Percentiles rank a stretch among this genome's conserved stretches.
Conservation (phyloP, 2,888 invertebrate genomes). For the Noctua fimbriata region DNA sequence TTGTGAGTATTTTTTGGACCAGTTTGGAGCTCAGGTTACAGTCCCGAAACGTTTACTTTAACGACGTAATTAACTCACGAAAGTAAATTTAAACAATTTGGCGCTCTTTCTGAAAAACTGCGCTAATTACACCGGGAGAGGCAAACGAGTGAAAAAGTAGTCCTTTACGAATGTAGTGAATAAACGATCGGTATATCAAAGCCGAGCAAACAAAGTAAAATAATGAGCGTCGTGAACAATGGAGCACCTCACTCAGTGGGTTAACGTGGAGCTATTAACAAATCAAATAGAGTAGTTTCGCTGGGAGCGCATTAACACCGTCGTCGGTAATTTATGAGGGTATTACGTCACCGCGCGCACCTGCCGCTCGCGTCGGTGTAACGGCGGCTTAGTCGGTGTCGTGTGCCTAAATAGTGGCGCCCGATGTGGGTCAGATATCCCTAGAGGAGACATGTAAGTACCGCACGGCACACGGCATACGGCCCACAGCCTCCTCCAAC, state of each 20-base stretch:
- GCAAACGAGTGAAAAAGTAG: constrained; percentile 30
- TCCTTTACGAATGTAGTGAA: constrained; percentile 37
- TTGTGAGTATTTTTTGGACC: constrained; percentile 22
- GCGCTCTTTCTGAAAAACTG: constrained; percentile 28
- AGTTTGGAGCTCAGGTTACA: constrained; percentile 27
- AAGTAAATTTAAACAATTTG: constrained; percentile 51
- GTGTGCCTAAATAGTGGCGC: constrained; percentile 48
- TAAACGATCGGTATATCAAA: constrained; percentile 55
- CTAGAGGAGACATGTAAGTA: constrained; percentile 30
- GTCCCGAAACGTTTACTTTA: constrained; percentile 46
- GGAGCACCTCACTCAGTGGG: constrained; percentile 35
- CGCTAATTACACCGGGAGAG: constrained; percentile 42
- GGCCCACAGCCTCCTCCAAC: background rate
- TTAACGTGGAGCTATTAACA: constrained; percentile 59
- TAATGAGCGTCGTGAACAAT: constrained; percentile 47
- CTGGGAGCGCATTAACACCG: constrained; percentile 62
- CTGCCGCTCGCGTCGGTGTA: constrained; percentile 45
- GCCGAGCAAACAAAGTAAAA: constrained; percentile 44
- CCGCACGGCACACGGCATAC: constrained; percentile 10
- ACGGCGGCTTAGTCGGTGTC: constrained; percentile 45
- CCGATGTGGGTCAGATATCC: constrained; percentile 51
- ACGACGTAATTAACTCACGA: constrained; percentile 51
- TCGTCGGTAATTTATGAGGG: constrained; percentile 58
- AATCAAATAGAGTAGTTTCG: constrained; percentile 61
- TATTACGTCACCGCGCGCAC: constrained; percentile 52